Evolutionary conservation across 2,113 vertebrate species (phyloP), one percentile per base, ranked within the genome.

Genomic region (Hypocryptadius cinnamomeus): DNA sequence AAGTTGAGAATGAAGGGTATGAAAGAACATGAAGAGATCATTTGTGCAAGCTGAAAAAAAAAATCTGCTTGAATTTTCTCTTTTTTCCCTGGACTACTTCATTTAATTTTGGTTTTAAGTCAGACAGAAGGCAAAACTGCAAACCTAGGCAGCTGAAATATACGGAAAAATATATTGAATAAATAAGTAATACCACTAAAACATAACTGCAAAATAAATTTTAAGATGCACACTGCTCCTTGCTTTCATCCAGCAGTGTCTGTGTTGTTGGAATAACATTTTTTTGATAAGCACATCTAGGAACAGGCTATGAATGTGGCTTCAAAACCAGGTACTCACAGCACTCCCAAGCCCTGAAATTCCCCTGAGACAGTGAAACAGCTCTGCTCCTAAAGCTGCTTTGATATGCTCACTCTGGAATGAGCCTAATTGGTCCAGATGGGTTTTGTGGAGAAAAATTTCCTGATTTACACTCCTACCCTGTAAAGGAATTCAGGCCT

Each of bases 71-170:
- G 4, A 16, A 22, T 51, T 93, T 84, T 74, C 9, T 65, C 87
- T 85, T 13, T 42, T 78, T 70, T 80, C 9, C 56, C 13, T 47
- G 25, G 88, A 77, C 48, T 51, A 28, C 6, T 71, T 76, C 51
- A 44, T 82, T 94, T 91, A 15, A 42, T 89, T 92, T 78, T 64
- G 15, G 25, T 89, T 91, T 94, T 83, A 96, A 94, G 78, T 65
- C 37, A 90, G n/a, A 44, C 14, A 84, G 8, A n/a, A 23, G 11
- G 24, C 8, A 86, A 42, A 87, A 57, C 4, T 82, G 54, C 57
- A 74, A 79, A 76, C 22, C 13, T 47, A 15, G 14, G 24, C 10
- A 44, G 11, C 11, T 73, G 20, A 92, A 87, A 77, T 35, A 40
- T 11, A 17, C 3, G 18, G 33, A 47, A 84, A 92, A 81, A 82